These are phyloP conservation scores for Megaptera novaeangliae DNA, from an alignment of 2,113 vertebrate genomes.

Conservation along the genomic window DNA sequence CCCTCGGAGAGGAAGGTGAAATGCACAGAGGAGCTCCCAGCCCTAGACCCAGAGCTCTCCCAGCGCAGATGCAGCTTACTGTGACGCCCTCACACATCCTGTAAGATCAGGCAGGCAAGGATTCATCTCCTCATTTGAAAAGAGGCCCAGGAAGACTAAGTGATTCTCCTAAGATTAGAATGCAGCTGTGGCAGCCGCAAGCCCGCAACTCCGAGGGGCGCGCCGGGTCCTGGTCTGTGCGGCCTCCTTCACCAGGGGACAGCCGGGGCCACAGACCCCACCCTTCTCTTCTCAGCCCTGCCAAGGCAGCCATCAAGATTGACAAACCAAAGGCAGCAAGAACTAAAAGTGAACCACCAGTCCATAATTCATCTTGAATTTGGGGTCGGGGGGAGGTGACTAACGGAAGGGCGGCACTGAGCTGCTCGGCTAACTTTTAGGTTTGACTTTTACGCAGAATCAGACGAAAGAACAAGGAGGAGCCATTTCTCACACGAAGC, in stretches of 20 bases:
- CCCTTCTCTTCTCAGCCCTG: not conserved
- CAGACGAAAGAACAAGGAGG: not conserved
- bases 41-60: not conserved
- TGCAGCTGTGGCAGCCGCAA: not conserved
- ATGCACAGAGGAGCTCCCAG: not conserved
- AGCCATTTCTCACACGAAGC: not conserved
- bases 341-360: not conserved
- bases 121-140: not conserved
- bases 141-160: slow-evolving; percentile 3
- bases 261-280: too few relatives aligned
- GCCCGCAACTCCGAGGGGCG: accelerated
- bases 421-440: not conserved
- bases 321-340: not conserved
- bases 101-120: not conserved
- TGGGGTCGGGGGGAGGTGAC: accelerated
- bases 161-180: not conserved
- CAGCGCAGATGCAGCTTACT: accelerated
- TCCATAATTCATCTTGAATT: not conserved
- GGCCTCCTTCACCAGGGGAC: not conserved
- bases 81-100: accelerated
- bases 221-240: accelerated
- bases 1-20: not conserved
- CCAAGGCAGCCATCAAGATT: not conserved
- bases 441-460: not conserved
- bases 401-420: too few relatives aligned